Base-by-base conservation (phyloP, 2,888 invertebrate species). In the Lacanobia wlatinum region DNA sequence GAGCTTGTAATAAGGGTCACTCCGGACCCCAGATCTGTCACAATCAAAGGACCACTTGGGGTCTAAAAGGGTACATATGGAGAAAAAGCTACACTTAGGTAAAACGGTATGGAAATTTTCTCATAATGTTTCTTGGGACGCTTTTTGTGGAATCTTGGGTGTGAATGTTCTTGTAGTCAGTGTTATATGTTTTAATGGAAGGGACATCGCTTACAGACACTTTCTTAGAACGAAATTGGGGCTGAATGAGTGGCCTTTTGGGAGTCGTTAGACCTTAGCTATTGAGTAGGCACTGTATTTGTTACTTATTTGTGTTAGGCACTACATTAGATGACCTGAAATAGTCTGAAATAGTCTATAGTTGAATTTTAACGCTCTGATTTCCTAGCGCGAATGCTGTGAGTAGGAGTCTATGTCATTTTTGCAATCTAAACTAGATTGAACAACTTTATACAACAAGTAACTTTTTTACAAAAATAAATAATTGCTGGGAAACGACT, bases 71-170 rank as follows among this genome's bases (percentile, higher is more conserved):
- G 88, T 87, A 77, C 75, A 70, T 71, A 65, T 46, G 74, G 74
- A 14, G 83, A 83, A 89, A 88, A 86, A 86, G 87, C 87, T 82
- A 86, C 89, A 90, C 87, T 90, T 89, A 87, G 86, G 86, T 86
- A 84, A 87, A 92, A 78, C 82, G 88, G 78, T 89, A 90, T 92
- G 92, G 89, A 91, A 92, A 92, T 92, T 88, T 83, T 73, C 88
- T 77, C 88, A 84, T 90, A 89, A 90, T 90, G 87, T 89, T 23
- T 87, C 86, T 59, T 65, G 67, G 76, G 72, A 76, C 18, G 34
- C 85, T 84, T 90, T 91, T 90, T 89, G 88, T 84, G 66, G 77
- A 63, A 74, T 61, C 59, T 73, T 80, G 82, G 73, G 78, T 80
- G 81, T 70, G 67, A 82, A 77, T 83, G 65, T 16, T 43, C 62